Percentiles rank a stretch among this genome's conserved stretches.
Evolutionary conservation across 92 coral and sea anemone species (phyloP).

Genomic region (Epizoanthus fatuus): DNA sequence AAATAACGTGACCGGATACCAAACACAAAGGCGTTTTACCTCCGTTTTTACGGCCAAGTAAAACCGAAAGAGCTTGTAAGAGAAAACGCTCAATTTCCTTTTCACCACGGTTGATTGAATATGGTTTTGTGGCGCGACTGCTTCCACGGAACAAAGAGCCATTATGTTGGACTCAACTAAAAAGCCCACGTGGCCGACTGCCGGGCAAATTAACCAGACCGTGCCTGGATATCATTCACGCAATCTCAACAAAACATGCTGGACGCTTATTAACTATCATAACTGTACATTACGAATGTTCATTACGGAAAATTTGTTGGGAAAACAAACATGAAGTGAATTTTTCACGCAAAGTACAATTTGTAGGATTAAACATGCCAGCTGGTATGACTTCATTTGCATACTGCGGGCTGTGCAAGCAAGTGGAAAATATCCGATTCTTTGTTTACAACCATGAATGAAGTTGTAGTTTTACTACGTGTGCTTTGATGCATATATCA

Average conservation of each 20-base stretch:
- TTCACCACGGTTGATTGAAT: constrained; percentile 33
- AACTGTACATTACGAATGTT: constrained; percentile 25
- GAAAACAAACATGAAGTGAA: constrained; percentile 17
- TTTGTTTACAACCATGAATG: constrained; percentile 27
- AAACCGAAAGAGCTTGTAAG: neutral
- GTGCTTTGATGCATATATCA: constrained; percentile 27
- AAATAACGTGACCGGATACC: neutral
- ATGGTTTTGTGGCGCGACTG: constrained; percentile 44
- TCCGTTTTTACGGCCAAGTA: neutral
- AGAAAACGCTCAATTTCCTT: constrained; percentile 12
- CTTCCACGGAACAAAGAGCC: constrained; percentile 14
- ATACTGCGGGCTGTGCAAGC: constrained; percentile 37
- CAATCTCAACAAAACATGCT: constrained; percentile 16
- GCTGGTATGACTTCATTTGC: constrained; percentile 18
- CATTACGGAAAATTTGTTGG: neutral
- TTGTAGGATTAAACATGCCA: neutral
- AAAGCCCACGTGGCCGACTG: constrained; percentile 34
- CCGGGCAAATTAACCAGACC: constrained; percentile 5
- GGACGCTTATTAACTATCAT: neutral
- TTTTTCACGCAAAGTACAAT: constrained; percentile 25
- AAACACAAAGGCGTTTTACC: neutral
- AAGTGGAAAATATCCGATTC: constrained; percentile 12
- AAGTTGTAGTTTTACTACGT: constrained; percentile 45
- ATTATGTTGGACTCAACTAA: constrained; percentile 1
- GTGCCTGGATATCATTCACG: constrained; percentile 25